A percentile compares a stretch with the other conserved stretches of the same genome.
These are phyloP conservation scores for Plusia festucae DNA, from an alignment of 2,888 invertebrate genomes.

Conservation along the genomic window DNA sequence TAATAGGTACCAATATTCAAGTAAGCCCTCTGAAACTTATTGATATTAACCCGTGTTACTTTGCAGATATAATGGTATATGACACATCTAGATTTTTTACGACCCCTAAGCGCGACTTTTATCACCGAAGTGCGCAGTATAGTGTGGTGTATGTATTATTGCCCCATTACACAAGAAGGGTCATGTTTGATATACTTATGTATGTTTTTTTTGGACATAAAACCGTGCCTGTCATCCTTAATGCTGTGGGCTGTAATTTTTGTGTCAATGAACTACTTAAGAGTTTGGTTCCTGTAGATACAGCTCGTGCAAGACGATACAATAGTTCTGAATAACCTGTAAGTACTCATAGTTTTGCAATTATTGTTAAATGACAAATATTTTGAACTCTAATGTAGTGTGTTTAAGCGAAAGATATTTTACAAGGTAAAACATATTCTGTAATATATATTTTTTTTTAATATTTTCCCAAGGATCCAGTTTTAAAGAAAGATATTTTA, in stretches of 20 bases:
- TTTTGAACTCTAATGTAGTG: background rate
- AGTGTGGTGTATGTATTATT: conserved; percentile 23
- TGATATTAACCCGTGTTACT: conserved; percentile 41
- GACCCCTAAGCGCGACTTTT: conserved; percentile 40
- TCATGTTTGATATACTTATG: background rate
- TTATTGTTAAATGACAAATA: background rate
- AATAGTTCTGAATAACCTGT: background rate
- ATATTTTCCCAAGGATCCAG: no score
- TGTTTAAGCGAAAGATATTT: no score
- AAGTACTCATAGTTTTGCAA: background rate
- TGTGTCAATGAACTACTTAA: background rate
- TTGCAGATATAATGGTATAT: conserved; percentile 18
- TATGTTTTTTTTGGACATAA: background rate
- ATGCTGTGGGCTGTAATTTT: background rate
- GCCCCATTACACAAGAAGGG: conserved; percentile 24
- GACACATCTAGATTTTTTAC: conserved; percentile 46
- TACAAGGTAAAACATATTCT: no score
- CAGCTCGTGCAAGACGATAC: no score
- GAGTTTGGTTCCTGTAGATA: background rate
- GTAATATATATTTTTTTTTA: no score
- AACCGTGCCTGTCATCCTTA: background rate
- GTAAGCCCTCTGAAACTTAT: conserved; percentile 39
- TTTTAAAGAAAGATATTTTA: no score
- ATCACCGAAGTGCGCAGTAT: conserved; percentile 17
- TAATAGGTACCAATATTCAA: conserved; percentile 21